These are phyloP conservation scores for Hippoglossus stenolepis DNA, from an alignment of 2,113 vertebrate genomes.

Conservation along the genomic window DNA sequence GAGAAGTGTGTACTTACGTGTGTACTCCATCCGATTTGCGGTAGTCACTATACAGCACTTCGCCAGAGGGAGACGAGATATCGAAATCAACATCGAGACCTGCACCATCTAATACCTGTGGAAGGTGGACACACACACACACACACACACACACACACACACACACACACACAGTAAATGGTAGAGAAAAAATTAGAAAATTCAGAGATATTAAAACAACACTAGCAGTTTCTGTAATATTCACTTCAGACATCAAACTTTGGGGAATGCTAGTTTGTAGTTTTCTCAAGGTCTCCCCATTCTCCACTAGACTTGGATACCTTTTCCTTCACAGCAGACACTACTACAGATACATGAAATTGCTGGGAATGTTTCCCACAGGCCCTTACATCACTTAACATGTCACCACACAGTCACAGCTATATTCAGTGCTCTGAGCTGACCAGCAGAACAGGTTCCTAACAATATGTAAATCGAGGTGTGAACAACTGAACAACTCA, in stretches of 20 bases:
- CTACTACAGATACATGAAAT: not conserved
- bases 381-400: not conserved
- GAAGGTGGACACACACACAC: not conserved
- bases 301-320: not conserved
- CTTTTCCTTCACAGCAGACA: slow-evolving; percentile 22
- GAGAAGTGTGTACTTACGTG: slow-evolving; percentile 85
- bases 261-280: not conserved
- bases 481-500: not conserved
- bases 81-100: slow-evolving; percentile 95
- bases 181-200: not conserved
- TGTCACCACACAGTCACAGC: not conserved
- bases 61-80: slow-evolving; percentile 88
- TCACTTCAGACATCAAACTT: too few relatives aligned
- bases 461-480: not conserved
- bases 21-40: slow-evolving; percentile 96
- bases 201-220: not conserved
- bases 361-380: not conserved
- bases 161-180: not conserved
- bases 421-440: not conserved
- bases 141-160: not conserved
- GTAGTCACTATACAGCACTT: slow-evolving; percentile 89
- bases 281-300: not conserved
- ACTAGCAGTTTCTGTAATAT: not conserved
- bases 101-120: slow-evolving; percentile 93
- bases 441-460: slow-evolving; percentile 38